Evolutionary conservation across 2,797 vertebrate genomes (phyloP), one percentile per base, ranked within the genome.

Genomic region (Cacajao melanocephalus): DNA sequence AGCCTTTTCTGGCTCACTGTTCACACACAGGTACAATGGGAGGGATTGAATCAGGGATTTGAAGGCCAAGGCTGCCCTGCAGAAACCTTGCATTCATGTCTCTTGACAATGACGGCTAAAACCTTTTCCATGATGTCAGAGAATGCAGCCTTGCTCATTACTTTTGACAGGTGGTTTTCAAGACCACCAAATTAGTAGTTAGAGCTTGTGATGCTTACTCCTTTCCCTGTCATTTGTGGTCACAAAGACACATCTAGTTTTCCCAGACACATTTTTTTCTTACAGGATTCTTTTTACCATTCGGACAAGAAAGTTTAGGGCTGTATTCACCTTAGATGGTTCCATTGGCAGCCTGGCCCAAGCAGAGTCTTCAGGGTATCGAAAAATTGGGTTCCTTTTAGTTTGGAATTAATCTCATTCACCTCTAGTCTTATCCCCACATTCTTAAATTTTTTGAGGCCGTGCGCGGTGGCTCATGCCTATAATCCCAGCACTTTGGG

Each of bases 371-470:
- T 94, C 70, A 88, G 6, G 13, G 78, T 78, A 30, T 80, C 73
- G 57, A 93, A 94, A 79, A 82, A 67, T 39, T 85, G 26, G 26
- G 17, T 50, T 79, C 28, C 61, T 82, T 90, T 79, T 50, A 57
- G 5, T 46, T 83, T 90, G 61, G 36, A 97, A 83, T 64, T 96
- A 72, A 95, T 90, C 41, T 78, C 36, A 55, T 83, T 96, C 44
- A 70, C 39, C 50, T 89, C 72, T 57, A 58, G 44, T 73, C 90
- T 88, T n/a, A 6, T 9, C 24, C 24, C 20, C 13, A 28, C 46
- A 39, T 58, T 13, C 17, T 67, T 67, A 67, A 67, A 67, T 67
- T 17, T 67, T 61, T 2, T 55, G 52, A 55, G 20, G 52, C 20
- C 0, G 7, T 55, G 52, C 0, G 7, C 2, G 0, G 52, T 55